Evolutionary conservation across 2,113 vertebrate species (phyloP).

Genomic region (Apteryx mantelli): DNA sequence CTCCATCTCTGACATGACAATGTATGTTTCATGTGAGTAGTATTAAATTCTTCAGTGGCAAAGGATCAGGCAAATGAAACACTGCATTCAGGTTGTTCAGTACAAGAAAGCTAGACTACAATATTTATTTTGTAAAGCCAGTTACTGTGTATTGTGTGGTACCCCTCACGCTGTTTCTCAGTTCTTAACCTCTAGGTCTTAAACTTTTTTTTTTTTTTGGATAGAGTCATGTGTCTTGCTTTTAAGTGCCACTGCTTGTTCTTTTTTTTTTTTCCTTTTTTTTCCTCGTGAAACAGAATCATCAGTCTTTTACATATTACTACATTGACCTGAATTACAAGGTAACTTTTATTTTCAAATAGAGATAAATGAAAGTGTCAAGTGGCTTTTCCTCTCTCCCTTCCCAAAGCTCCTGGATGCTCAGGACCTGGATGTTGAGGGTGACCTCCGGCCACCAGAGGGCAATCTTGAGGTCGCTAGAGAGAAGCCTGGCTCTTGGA

Average conservation of each 20-base stretch:
- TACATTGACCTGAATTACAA: background rate
- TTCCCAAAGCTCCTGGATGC: background rate
- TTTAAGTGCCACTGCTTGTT: background rate
- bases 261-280: background rate
- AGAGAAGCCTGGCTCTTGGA: background rate
- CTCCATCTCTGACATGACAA: background rate
- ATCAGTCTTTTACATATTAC: background rate
- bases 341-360: background rate
- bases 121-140: background rate
- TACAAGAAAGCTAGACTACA: background rate
- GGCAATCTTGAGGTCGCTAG: background rate
- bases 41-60: background rate
- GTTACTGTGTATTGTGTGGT: background rate
- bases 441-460: background rate
- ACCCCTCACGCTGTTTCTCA: background rate
- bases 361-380: background rate
- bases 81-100: background rate
- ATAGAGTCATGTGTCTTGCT: accelerated
- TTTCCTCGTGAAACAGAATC: background rate
- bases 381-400: no score
- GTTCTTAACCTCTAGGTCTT: background rate
- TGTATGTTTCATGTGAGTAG: background rate
- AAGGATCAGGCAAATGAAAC: background rate
- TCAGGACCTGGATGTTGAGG: background rate
- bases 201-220: background rate